A percentile compares a stretch with the other conserved stretches of the same genome.
These are phyloP conservation scores for Vultur gryphus DNA, from an alignment of 2,797 vertebrate species.

Conservation along the genomic window DNA sequence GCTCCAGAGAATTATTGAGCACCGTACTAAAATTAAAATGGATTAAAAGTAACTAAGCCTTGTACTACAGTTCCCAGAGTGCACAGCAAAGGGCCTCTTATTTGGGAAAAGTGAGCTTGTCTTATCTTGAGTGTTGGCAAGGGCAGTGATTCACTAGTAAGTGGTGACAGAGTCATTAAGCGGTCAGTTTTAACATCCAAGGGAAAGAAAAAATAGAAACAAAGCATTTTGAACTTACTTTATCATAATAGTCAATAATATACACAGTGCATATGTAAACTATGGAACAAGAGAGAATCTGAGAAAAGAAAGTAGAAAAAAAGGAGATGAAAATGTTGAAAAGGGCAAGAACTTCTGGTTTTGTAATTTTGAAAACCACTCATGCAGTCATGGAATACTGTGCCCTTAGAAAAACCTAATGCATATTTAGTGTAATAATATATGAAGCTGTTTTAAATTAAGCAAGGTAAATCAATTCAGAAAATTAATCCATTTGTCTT, in stretches of 20 bases:
- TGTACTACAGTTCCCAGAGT: neutral
- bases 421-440: conserved; percentile 15
- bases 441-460: conserved; percentile 18
- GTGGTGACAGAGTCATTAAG: conserved; percentile 67
- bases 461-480: conserved; percentile 23
- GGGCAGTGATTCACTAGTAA: conserved; percentile 55
- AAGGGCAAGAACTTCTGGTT: conserved; percentile 16
- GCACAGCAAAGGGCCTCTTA: neutral
- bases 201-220: conserved; percentile 42
- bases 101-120: conserved; percentile 55
- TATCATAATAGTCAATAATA: conserved; percentile 38
- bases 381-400: neutral
- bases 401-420: conserved; percentile 19
- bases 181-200: conserved; percentile 64
- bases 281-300: neutral
- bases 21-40: neutral
- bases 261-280: conserved; percentile 19
- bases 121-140: conserved; percentile 71
- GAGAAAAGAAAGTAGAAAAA: conserved; percentile 20
- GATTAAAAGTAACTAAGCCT: neutral
- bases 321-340: conserved; percentile 3
- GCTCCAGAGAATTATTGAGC: neutral
- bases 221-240: conserved; percentile 45
- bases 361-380: conserved; percentile 21
- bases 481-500: conserved; percentile 47